phyloP scores from a whole-genome alignment of 1,140 invertebrate species.

The Drosophila orosa region DNA sequence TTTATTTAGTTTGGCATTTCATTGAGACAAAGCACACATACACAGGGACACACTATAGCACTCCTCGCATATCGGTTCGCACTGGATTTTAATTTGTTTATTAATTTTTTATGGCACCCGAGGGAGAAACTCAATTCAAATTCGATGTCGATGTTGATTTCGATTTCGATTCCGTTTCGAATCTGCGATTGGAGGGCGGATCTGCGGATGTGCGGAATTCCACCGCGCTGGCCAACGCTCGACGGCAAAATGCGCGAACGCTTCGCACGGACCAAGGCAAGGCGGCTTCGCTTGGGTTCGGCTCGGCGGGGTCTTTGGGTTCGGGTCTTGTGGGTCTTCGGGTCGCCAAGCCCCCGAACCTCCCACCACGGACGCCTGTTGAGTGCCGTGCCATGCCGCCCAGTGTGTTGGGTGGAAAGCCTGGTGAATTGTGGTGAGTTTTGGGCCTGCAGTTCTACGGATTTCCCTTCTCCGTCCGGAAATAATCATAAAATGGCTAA shows the following conservation, averaged over 20 bases:
- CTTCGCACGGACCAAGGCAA: constrained; percentile 53
- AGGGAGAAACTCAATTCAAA: constrained; percentile 19
- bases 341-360: constrained; percentile 42
- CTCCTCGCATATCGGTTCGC: constrained; percentile 21
- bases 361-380: constrained; percentile 27
- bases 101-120: constrained; percentile 39
- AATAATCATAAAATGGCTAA: constrained; percentile 35
- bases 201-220: constrained; percentile 61
- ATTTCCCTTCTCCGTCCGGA: constrained; percentile 36
- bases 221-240: constrained; percentile 78
- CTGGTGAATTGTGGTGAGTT: constrained; percentile 50
- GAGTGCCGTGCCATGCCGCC: constrained; percentile 10
- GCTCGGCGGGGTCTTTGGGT: constrained; percentile 12
- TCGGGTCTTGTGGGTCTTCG: constrained; percentile 33
- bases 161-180: constrained; percentile 34
- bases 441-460: constrained; percentile 49
- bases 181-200: constrained; percentile 19
- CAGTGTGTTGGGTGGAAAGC: constrained; percentile 6
- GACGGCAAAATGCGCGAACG: constrained; percentile 77
- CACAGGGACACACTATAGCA: constrained; percentile 21
- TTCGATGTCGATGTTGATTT: constrained; percentile 4
- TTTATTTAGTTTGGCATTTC: constrained; percentile 56
- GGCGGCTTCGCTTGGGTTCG: constrained; percentile 26
- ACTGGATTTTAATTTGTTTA: constrained; percentile 45
- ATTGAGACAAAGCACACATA: constrained; percentile 58